Base-by-base conservation (phyloP, 2,888 invertebrate species). In the Elegia similella region DNA sequence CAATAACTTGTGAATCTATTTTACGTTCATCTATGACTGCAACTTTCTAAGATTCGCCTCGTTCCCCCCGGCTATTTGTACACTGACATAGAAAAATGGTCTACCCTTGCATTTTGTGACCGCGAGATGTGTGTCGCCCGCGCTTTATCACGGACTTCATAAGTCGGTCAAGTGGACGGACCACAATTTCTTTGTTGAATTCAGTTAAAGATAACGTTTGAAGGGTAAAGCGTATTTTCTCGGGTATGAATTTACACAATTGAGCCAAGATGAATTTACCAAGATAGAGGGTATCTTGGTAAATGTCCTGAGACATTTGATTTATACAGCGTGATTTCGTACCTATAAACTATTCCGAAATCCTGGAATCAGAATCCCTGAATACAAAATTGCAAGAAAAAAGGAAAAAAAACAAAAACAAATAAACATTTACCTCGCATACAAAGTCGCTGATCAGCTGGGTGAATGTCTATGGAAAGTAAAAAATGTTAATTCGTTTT, bases 1-100 rank as follows among this genome's bases (percentile, higher is more conserved):
- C n/a, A n/a, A 46, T 17, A 16, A 8, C 12, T 30, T 34, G n/a
- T 34, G 34, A 10, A 7, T 50, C 38, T 50, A 17, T 50, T 48
- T 50, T n/a, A 6, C 12, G 10, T 34, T 8, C 12, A 17, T 50
- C 32, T 38, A 5, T 34, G 38, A 70, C 69, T 69, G 70, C 64
- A 72, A 75, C 75, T 74, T 50, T 34, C 76, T 72, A 73, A 79
- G 78, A 82, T 80, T 80, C 76, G 73, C 77, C 75, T 77, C 78
- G 78, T 82, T 75, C 76, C 82, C 75, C 68, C 62, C 72, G 76
- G 83, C 80, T 83, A 82, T 86, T 85, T 84, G 82, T 78, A 75
- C 67, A 73, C 73, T 76, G 82, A 84, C 83, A 79, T 72, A 76
- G 80, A 82, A 78, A 82, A 80, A 82, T 83, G 72, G 77, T 75